Evolutionary conservation across 2,113 vertebrate species (phyloP).

Genomic region (Hyperopisus bebe): DNA sequence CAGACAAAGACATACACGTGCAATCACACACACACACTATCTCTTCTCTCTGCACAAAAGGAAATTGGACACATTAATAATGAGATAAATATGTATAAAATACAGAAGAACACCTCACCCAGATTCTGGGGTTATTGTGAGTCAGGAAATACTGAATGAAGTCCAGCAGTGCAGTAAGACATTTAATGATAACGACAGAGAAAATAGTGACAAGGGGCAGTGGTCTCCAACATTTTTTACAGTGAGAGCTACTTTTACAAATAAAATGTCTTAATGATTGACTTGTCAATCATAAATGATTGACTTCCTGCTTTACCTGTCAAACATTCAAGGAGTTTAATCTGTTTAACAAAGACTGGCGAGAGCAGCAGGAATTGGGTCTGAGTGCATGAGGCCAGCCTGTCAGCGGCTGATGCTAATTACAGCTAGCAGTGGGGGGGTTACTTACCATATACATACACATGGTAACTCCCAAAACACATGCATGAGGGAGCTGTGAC

Average conservation of each 20-base stretch:
- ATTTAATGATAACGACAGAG: background rate
- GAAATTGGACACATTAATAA: background rate
- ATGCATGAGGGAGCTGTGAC: background rate
- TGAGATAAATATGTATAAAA: background rate
- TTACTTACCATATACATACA: background rate
- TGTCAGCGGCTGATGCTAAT: slow-evolving; percentile 10
- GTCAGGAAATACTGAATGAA: background rate
- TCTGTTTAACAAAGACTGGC: slow-evolving; percentile 9
- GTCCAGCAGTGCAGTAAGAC: background rate
- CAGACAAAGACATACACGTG: background rate
- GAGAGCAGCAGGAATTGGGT: slow-evolving; percentile 9
- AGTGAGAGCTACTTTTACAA: background rate
- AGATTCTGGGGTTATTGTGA: background rate
- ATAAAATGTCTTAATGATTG: background rate
- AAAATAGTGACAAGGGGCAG: background rate
- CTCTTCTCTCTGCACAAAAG: background rate
- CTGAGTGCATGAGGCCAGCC: background rate
- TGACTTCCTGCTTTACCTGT: slow-evolving; percentile 14
- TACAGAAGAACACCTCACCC: background rate
- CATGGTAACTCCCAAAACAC: background rate
- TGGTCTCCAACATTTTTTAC: background rate
- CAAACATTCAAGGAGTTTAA: slow-evolving; percentile 12
- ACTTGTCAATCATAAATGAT: background rate
- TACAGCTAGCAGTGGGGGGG: slow-evolving; percentile 4
- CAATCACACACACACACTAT: background rate